phyloP scores from a whole-genome alignment of 2,797 vertebrate genomes.

The Microctenopoma steveboyesi region DNA sequence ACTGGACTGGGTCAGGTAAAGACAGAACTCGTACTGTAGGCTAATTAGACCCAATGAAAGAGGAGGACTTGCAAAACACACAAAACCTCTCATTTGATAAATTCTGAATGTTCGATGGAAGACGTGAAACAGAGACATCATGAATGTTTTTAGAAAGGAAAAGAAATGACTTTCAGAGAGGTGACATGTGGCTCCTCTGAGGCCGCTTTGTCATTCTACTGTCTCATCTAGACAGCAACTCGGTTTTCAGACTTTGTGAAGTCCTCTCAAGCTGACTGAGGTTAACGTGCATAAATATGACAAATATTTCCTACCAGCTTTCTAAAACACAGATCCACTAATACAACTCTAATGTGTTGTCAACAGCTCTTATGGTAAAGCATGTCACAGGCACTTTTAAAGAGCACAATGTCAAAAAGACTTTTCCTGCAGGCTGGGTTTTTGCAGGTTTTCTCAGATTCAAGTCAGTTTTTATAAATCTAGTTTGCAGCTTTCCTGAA shows the following conservation, averaged over 20 bases:
- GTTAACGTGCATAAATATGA: not conserved
- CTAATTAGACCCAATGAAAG: slow-evolving; percentile 46
- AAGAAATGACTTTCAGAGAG: not conserved
- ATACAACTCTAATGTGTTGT: not conserved
- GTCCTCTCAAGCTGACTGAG: not conserved
- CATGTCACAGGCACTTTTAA: too few species aligned
- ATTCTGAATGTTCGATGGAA: slow-evolving; percentile 26
- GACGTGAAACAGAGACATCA: not conserved
- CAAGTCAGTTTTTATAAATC: too few species aligned
- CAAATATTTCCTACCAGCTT: not conserved
- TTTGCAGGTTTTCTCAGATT: too few species aligned
- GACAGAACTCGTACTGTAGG: slow-evolving; percentile 48
- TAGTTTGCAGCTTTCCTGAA: too few species aligned
- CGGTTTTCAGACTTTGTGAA: not conserved
- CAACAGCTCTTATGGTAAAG: too few species aligned
- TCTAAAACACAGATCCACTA: too few species aligned
- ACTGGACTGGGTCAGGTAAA: slow-evolving; percentile 71
- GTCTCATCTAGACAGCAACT: too few species aligned
- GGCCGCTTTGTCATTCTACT: too few species aligned
- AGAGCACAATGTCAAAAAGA: too few species aligned
- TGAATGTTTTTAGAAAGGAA: not conserved
- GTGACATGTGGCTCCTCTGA: not conserved
- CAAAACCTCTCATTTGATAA: slow-evolving; percentile 9
- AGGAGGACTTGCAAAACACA: slow-evolving; percentile 4
- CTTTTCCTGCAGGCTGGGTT: too few species aligned